Evolutionary conservation across 2,113 vertebrate species (phyloP), one percentile per base, ranked within the genome.

Genomic region (Elephantulus edwardii): DNA sequence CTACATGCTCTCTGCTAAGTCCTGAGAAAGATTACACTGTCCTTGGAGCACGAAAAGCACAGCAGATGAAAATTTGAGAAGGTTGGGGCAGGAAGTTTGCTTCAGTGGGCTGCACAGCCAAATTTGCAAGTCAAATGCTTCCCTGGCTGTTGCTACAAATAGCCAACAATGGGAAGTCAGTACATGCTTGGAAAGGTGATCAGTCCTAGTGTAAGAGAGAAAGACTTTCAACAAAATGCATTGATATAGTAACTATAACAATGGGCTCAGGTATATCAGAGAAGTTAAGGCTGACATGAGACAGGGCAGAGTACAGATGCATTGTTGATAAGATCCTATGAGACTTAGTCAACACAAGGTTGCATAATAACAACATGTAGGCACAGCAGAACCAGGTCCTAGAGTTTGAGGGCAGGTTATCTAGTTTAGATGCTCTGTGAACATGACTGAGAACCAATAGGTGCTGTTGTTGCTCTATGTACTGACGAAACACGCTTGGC

Each of bases 391-490:
- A 24, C 26, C 19, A 46, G 26, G 30, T 12, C 26, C n/a, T 4
- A 7, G 56, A 42, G 10, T 68, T 87, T 81, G 50, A 42, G 6
- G 52, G 22, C 22, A 52, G 35, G 42, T 3, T 35, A 91, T 64
- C 28, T 77, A 56, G 26, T 64, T 38, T 38, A 58, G 35, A 54
- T 28, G 50, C 12, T 68, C 62, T 9, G 38, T 4, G 28, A 33
- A 24, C 35, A 17, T 42, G 10, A 1, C 48, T 52, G 22, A 16
- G 26, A 42, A 33, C n/a, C 19, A n/a, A 24, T 7, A 0, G 0
- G 54, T 62, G 22, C 42, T 48, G 4, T 9, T 56, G 48, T 38
- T 54, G 12, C 6, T 6, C 22, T 12, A 17, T 16, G 52, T 9
- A 28, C 60, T 33, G 28, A 4, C 4, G 16, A 26, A 28, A 22